Percentiles rank a stretch among this genome's conserved stretches.
Evolutionary conservation across 2,888 invertebrate species (phyloP).

Genomic region (Seira musarum): DNA sequence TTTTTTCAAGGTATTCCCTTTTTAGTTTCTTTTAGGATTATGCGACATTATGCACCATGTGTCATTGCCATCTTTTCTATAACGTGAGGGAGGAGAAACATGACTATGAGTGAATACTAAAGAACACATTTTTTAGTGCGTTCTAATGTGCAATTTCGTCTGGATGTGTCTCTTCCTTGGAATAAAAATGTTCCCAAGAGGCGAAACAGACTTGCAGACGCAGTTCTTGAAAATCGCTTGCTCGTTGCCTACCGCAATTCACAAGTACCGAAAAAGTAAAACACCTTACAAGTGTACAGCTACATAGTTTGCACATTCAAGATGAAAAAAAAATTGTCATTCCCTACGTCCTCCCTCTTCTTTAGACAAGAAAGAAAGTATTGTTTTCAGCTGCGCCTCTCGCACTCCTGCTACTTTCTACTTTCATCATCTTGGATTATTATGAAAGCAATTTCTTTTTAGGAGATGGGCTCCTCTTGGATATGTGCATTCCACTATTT

Average conservation of each 20-base stretch:
- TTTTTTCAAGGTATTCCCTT: background rate
- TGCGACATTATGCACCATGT: slow-evolving; percentile 19
- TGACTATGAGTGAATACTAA: slow-evolving; percentile 16
- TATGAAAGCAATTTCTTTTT: slow-evolving; percentile 52
- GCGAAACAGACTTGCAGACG: slow-evolving; percentile 32
- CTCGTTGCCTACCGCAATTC: slow-evolving; percentile 11
- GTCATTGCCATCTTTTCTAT: slow-evolving; percentile 3
- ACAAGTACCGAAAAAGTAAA: slow-evolving; percentile 7
- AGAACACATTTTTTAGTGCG: slow-evolving; percentile 26
- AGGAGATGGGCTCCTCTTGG: slow-evolving; percentile 26
- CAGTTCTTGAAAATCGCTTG: background rate
- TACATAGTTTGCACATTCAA: background rate
- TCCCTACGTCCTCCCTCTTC: slow-evolving; percentile 1
- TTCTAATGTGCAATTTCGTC: slow-evolving; percentile 22
- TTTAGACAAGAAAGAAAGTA: slow-evolving; percentile 30
- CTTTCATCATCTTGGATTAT: slow-evolving; percentile 37
- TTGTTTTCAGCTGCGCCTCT: slow-evolving; percentile 53
- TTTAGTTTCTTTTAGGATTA: slow-evolving; percentile 4
- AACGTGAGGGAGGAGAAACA: background rate
- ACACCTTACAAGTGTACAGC: background rate
- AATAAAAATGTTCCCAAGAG: slow-evolving; percentile 22
- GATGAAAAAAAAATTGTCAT: background rate
- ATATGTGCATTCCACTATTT: background rate
- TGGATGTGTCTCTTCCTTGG: slow-evolving; percentile 11
- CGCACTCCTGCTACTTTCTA: background rate